Evolutionary conservation across 2,113 vertebrate genomes (phyloP).

Genomic region (Hyaena hyaena): DNA sequence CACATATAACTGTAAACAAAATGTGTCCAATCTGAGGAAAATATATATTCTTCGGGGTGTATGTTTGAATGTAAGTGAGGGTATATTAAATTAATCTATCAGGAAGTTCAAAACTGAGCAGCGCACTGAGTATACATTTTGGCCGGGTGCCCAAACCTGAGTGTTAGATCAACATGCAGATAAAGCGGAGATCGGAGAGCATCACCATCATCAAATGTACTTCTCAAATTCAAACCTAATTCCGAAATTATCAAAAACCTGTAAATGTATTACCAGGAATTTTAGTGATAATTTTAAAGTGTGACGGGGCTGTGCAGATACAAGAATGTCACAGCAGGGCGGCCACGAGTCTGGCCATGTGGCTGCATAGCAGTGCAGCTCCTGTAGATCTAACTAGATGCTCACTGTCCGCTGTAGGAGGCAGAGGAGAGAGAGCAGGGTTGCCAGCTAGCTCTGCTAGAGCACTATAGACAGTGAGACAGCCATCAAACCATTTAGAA

Average conservation of each 20-base stretch:
- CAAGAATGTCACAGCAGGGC: not conserved
- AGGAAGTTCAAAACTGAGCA: not conserved
- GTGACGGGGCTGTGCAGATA: not conserved
- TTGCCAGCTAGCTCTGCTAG: not conserved
- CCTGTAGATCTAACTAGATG: not conserved
- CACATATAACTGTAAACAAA: not conserved
- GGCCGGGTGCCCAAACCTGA: not conserved
- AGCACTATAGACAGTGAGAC: fast-evolving
- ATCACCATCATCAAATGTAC: not conserved
- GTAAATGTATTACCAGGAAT: not conserved
- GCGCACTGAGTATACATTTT: not conserved
- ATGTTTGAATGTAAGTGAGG: not conserved
- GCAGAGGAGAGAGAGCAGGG: not conserved
- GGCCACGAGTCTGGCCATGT: too few species aligned
- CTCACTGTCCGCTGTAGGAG: not conserved
- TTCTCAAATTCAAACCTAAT: not conserved
- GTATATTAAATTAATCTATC: not conserved
- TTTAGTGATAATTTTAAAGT: not conserved
- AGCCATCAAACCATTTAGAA: not conserved
- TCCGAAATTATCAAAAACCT: constrained; percentile 9
- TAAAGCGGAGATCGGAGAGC: not conserved
- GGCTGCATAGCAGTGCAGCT: not conserved
- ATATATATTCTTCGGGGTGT: not conserved
- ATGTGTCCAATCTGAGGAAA: not conserved
- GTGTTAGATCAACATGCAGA: not conserved